Evolutionary conservation across 2,797 vertebrate genomes (phyloP), one percentile per base, ranked within the genome.

Genomic region (Phoxinus dragarum): DNA sequence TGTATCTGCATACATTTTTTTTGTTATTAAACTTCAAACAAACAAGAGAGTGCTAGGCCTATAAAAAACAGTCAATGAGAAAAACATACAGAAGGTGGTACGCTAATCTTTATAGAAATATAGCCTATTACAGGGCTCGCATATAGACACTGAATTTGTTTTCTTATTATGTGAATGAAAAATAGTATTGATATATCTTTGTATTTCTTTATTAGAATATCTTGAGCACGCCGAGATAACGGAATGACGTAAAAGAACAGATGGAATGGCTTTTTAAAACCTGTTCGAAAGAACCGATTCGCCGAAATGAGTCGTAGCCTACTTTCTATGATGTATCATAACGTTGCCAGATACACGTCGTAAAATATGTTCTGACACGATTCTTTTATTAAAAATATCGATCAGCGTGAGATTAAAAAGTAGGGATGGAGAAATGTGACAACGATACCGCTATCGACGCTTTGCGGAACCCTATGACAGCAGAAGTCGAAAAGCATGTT

Each of bases 281-380:
- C 36, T 19, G 56, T 61, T 44, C 76, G 0, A 64, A 78, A 44
- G 56, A 78, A n/a, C 21, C 74, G 74, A 76, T 76, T 56, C 74
- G 12, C 74, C 4, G 2, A 64, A 77, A 23, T 16, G 23, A 59
- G 8, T 61, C 54, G 12, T 14, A 59, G 0, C 5, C 1, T 42
- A 10, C 14, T 11, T 44, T 59, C n/a, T 40, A 31, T 21, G 42
- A 77, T 5, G 52, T 40, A 14, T 59, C 11, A 64, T 31, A 6
- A 19, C n/a, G 9, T 64, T 77, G 38, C 6, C n/a, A 44, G 9
- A 44, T 12, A 31, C 42, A 14, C 11, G 49, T 1, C 16, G 34
- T 36, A 38, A 31, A 76, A 10, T 16, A 8, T 67, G 27, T 7
- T 34, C 16, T 38, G 19, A n/a, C 19, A 31, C 21, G 4, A 19